Percentiles rank a stretch among this genome's conserved stretches.
Conservation (phyloP, 1,140 invertebrate genomes). For the Drosophila burlai region DNA sequence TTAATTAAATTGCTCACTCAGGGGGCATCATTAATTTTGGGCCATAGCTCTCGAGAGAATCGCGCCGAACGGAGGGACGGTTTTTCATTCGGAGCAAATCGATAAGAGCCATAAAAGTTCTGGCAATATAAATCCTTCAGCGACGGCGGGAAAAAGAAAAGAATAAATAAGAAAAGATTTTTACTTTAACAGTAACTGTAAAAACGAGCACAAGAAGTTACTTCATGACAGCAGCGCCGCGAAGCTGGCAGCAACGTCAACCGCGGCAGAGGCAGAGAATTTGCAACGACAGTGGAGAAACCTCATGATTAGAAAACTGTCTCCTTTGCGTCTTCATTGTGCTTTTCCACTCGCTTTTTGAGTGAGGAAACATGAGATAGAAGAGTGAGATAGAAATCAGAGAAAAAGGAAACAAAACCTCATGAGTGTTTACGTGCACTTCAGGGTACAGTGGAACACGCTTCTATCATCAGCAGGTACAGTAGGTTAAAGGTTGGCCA, state of each 20-base stretch:
- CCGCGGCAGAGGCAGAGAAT: conserved; percentile 3
- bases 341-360: conserved; percentile 14
- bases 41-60: background rate
- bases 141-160: background rate
- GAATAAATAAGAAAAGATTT: conserved; percentile 7
- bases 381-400: background rate
- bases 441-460: conserved; percentile 19
- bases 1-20: conserved; percentile 47
- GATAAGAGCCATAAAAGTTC: conserved; percentile 66
- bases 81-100: conserved; percentile 37
- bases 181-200: conserved; percentile 60
- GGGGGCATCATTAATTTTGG: conserved; percentile 53
- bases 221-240: conserved; percentile 15
- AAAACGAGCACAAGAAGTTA: conserved; percentile 56
- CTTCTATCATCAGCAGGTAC: background rate
- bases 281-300: conserved; percentile 42
- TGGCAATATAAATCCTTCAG: conserved; percentile 57
- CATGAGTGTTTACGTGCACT: background rate
- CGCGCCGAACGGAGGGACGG: background rate
- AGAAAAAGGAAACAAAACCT: conserved; percentile 6
- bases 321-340: conserved; percentile 34
- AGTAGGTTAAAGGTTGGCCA: background rate
- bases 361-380: conserved; percentile 7
- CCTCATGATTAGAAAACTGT: conserved; percentile 46
- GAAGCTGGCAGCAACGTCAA: conserved; percentile 11